phyloP scores from a whole-genome alignment of 2,888 invertebrate species.

The Phytoseiulus persimilis region DNA sequence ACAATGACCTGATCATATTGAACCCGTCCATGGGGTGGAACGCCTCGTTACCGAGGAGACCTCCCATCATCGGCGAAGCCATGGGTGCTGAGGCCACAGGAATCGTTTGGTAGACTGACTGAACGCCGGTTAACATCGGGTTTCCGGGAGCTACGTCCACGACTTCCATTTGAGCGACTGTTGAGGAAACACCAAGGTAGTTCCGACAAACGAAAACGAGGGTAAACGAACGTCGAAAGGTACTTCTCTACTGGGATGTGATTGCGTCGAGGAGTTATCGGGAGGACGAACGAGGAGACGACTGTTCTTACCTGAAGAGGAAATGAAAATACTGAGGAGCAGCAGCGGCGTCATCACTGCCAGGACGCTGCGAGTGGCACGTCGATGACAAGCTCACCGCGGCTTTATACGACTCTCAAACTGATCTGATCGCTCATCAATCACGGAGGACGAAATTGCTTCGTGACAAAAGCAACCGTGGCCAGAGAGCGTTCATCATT shows the following conservation, averaged over 20 bases:
- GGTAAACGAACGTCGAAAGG: no score
- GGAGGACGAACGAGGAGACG: not conserved
- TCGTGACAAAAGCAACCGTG: not conserved
- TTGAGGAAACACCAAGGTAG: no score
- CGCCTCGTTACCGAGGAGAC: not conserved
- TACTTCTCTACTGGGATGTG: no score
- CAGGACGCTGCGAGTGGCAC: not conserved
- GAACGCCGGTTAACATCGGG: not conserved
- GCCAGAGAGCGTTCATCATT: not conserved
- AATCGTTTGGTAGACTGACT: not conserved
- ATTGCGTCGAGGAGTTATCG: no score
- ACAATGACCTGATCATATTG: not conserved
- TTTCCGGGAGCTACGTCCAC: not conserved
- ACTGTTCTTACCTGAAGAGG: not conserved
- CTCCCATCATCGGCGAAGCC: not conserved
- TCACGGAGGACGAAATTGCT: not conserved
- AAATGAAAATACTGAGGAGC: not conserved
- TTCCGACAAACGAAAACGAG: not conserved
- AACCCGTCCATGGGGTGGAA: not conserved
- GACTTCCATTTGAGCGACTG: not conserved
- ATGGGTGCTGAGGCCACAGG: not conserved
- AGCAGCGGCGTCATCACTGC: not conserved
- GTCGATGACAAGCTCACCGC: not conserved
- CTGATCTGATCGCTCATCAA: not conserved
- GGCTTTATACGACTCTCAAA: not conserved